Conservation (phyloP, 1,140 invertebrate genomes). For the Scaptomyza montana region DNA sequence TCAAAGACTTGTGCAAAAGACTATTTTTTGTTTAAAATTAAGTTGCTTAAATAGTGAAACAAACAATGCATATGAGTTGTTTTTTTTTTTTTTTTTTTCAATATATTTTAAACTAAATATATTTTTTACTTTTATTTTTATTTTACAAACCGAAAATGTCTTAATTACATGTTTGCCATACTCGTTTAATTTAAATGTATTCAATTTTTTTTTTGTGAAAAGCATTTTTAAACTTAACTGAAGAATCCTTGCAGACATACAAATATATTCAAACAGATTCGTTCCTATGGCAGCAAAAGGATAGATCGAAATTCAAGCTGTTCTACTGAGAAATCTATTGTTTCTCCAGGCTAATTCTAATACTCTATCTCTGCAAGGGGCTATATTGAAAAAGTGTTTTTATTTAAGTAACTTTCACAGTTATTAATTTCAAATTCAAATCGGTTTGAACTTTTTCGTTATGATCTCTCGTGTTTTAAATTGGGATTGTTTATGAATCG, state of each 20-base stretch:
- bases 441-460: neutral
- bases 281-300: no score
- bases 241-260: no score
- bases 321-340: no score
- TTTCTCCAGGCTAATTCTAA: neutral
- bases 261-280: no score
- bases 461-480: slow-evolving; percentile 28
- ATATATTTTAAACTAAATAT: slow-evolving; percentile 4
- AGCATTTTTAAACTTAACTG: neutral
- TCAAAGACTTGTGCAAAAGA: slow-evolving; percentile 43
- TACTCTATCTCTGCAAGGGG: slow-evolving; percentile 8
- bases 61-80: neutral
- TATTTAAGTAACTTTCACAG: no score
- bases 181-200: slow-evolving; percentile 22
- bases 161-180: slow-evolving; percentile 38
- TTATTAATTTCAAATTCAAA: neutral
- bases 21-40: slow-evolving; percentile 12
- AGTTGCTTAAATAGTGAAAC: slow-evolving; percentile 21
- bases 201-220: slow-evolving; percentile 7
- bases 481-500: neutral
- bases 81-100: neutral
- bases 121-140: neutral
- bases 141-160: neutral
- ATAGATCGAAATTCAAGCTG: no score
- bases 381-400: neutral